Evolutionary conservation across 2,888 invertebrate species (phyloP).

Genomic region (Phrixothrix hirtus): DNA sequence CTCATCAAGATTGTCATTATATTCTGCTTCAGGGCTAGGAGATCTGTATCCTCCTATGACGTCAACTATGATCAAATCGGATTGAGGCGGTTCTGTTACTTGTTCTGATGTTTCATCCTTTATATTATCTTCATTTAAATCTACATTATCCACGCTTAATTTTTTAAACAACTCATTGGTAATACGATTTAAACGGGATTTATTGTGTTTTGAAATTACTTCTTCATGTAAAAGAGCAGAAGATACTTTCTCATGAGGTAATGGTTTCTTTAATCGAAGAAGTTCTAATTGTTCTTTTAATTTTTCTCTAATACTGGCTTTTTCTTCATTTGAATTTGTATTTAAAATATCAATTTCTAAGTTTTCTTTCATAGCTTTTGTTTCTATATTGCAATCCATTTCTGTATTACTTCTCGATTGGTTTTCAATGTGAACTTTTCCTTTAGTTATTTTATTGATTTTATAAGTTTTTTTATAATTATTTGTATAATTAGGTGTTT

Average conservation of each 20-base stretch:
- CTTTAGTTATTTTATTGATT: no score
- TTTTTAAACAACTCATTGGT: not conserved
- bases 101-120: no score
- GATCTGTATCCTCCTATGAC: conserved; percentile 40
- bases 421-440: no score
- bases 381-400: not conserved
- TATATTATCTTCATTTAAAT: no score
- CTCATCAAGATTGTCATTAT: not conserved
- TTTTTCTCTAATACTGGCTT: not conserved
- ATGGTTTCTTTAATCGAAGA: no score
- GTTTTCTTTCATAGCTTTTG: not conserved
- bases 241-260: no score
- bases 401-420: no score
- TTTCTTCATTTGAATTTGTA: not conserved
- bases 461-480: no score
- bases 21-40: conserved; percentile 5
- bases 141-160: not conserved
- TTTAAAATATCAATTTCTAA: not conserved
- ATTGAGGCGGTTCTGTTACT: no score
- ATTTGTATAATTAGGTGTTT: no score
- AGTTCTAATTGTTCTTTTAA: no score
- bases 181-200: not conserved
- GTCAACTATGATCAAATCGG: conserved; percentile 36
- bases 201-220: not conserved
- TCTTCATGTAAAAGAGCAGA: no score